These are phyloP conservation scores for Syngnathus scovelli DNA, from an alignment of 2,113 vertebrate species.

Conservation along the genomic window DNA sequence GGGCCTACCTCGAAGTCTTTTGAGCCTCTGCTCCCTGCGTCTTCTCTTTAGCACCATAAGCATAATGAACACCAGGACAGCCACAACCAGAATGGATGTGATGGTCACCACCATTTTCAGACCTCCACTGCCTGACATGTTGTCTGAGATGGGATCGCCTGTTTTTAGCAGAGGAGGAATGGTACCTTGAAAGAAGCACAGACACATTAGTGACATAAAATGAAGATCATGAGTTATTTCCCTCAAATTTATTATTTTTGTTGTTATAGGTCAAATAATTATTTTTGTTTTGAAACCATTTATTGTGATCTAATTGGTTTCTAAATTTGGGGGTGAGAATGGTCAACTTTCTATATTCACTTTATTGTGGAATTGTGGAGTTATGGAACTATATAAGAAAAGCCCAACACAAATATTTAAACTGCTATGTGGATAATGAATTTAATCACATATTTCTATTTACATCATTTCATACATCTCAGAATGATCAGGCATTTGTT, in stretches of 20 bases:
- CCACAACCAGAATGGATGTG: slow-evolving; percentile 87
- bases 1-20: slow-evolving; percentile 86
- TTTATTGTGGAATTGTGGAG: too few relatives aligned
- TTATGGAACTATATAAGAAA: not conserved
- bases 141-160: slow-evolving; percentile 86
- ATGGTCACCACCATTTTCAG: slow-evolving; percentile 98
- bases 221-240: not conserved
- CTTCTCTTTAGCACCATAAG: slow-evolving; percentile 87
- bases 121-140: slow-evolving; percentile 86
- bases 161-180: slow-evolving; percentile 93
- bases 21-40: slow-evolving; percentile 91
- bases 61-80: slow-evolving; percentile 86
- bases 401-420: not conserved
- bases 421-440: not conserved
- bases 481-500: not conserved
- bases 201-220: not conserved
- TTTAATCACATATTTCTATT: not conserved
- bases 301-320: too few relatives aligned
- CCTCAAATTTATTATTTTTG: too few relatives aligned
- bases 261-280: too few relatives aligned
- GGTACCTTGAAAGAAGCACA: slow-evolving; percentile 75
- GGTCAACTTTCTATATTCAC: too few relatives aligned
- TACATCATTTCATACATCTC: not conserved
- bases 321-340: too few relatives aligned
- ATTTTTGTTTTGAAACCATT: too few relatives aligned